Conservation (phyloP, 2,888 invertebrate genomes). For the Octodonta nipae region DNA sequence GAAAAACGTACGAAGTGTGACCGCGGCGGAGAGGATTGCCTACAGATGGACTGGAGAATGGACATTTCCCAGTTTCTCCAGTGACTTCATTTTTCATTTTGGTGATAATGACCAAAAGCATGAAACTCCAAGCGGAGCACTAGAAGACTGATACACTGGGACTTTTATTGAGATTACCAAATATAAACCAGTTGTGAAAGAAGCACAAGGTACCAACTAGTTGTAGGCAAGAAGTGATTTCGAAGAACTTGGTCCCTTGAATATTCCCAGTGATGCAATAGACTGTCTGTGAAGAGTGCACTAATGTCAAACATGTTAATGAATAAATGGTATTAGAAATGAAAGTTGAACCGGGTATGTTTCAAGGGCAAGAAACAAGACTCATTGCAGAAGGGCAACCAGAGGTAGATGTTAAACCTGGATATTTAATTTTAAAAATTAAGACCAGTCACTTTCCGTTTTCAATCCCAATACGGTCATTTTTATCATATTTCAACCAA, state of each 20-base stretch:
- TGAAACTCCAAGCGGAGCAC: conserved; percentile 76
- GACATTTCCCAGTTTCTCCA: conserved; percentile 91
- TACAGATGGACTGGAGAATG: conserved; percentile 82
- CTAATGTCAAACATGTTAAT: conserved; percentile 88
- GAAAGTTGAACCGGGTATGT: conserved; percentile 90
- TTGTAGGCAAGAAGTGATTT: conserved; percentile 97
- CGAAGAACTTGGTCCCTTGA: conserved; percentile 88
- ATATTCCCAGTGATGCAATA: conserved; percentile 76
- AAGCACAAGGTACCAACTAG: conserved; percentile 88
- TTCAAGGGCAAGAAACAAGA: conserved; percentile 81
- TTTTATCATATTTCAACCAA: too few species aligned
- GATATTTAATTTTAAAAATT: conserved; percentile 85
- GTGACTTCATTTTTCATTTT: conserved; percentile 88
- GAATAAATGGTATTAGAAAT: conserved; percentile 85
- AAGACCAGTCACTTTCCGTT: conserved; percentile 66
- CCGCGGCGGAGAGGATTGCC: conserved; percentile 90
- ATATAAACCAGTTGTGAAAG: conserved; percentile 90
- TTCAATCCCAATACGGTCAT: too few species aligned
- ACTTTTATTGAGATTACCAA: conserved; percentile 94
- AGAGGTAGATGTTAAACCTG: conserved; percentile 96
- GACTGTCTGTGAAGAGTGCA: conserved; percentile 95
- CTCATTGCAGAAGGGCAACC: conserved; percentile 95
- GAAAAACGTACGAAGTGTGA: conserved; percentile 92
- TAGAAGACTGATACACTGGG: conserved; percentile 93
- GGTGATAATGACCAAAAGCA: conserved; percentile 61